Percentiles rank a stretch among this genome's conserved stretches.
Evolutionary conservation across 2,113 vertebrate genomes (phyloP).

Genomic region (Ptilonorhynchus violaceus): DNA sequence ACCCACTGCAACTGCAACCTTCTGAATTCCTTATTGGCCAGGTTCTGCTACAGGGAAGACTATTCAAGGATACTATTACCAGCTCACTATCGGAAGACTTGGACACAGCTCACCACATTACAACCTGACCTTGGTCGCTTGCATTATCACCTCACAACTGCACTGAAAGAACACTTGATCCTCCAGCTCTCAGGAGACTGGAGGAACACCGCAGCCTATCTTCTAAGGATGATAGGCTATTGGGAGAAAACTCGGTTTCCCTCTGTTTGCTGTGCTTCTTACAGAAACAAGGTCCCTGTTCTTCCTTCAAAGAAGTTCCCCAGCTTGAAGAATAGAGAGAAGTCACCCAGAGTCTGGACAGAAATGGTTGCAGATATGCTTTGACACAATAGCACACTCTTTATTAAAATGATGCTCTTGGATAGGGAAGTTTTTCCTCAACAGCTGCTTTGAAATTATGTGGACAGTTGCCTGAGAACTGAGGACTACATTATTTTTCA

Average conservation of each 20-base stretch:
- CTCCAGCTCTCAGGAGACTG: neutral
- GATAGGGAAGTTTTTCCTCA: neutral
- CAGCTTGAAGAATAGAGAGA: neutral
- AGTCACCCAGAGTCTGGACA: neutral
- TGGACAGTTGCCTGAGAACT: neutral
- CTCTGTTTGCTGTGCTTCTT: neutral
- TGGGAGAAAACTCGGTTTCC: neutral
- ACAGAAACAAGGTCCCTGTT: neutral
- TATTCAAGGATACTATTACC: neutral
- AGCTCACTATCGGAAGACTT: neutral
- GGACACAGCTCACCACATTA: neutral
- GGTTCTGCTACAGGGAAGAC: neutral
- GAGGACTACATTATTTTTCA: neutral
- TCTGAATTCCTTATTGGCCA: neutral
- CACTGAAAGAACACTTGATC: neutral
- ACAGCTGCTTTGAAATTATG: neutral
- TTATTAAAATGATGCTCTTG: neutral
- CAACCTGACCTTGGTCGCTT: neutral
- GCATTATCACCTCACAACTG: slow-evolving; percentile 10
- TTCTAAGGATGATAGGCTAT: neutral
- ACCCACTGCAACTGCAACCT: neutral
- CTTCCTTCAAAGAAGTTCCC: neutral
- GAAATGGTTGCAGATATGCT: neutral
- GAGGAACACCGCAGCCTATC: neutral
- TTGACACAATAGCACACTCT: neutral